Base-by-base conservation (phyloP, 2,888 invertebrate genomes). In the Heliconius aoede region DNA sequence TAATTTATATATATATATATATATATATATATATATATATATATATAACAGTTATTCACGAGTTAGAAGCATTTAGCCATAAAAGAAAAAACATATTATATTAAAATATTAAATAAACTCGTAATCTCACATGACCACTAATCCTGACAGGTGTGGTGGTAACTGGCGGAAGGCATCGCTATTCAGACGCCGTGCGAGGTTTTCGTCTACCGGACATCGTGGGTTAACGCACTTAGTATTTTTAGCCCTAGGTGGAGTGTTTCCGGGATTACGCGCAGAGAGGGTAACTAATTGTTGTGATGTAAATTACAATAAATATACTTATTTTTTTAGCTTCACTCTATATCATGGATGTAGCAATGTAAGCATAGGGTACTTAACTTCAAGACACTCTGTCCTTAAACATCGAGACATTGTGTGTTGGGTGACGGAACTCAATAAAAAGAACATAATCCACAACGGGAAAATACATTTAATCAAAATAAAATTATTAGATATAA, bases 151-250 rank as follows among this genome's bases (percentile, higher is more conserved):
- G 24, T 24, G 32, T 67, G 65, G 65, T 55, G 58, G 60, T 36
- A 68, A 76, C 74, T 65, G 78, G 76, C 80, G 80, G 76, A 79
- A 80, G 77, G 73, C 76, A 80, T 81, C 79, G 78, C 78, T 80
- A 81, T 81, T 81, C 81, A 79, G 75, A 74, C 68, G 30, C 24
- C 81, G 79, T 77, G 71, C 74, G 55, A 77, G 78, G 77, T 74
- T 86, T 86, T 87, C 84, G 87, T 87, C 77, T 79, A 79, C 84
- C 88, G 88, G 88, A 88, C 83, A 85, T 83, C 82, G 77, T 79
- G 78, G 81, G 78, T 80, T 79, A 79, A 81, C 72, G 80, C 73
- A 67, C 81, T 58, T 74, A 36, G 51, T 80, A 80, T 81, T 77
- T 81, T 79, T 79, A 80, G 81, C 77, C 73, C 77, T 82, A 81